Conservation (phyloP, 2,888 invertebrate species). For the Harpalus rubripes region DNA sequence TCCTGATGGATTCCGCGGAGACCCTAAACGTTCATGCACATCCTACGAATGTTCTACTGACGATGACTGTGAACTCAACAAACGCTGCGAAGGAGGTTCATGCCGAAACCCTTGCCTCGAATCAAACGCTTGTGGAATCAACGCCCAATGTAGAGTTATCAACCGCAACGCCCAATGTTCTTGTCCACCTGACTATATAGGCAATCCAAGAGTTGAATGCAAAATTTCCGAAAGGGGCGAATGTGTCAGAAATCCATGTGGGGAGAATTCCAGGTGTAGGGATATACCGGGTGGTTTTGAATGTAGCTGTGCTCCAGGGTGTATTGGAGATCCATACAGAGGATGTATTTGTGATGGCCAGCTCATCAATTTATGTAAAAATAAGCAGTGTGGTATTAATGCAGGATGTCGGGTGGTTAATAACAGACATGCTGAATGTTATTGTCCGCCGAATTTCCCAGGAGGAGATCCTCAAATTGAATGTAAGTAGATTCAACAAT, state of each 20-base stretch:
- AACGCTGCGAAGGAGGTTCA: slow-evolving; percentile 85
- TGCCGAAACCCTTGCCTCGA: slow-evolving; percentile 92
- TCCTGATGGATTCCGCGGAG: slow-evolving; percentile 91
- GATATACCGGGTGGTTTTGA: slow-evolving; percentile 87
- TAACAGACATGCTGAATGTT: slow-evolving; percentile 86
- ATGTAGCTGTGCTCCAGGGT: slow-evolving; percentile 89
- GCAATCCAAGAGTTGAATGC: slow-evolving; percentile 85
- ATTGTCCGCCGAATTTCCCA: slow-evolving; percentile 90
- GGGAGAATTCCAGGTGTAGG: slow-evolving; percentile 89
- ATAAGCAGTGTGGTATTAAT: slow-evolving; percentile 89
- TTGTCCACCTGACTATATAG: slow-evolving; percentile 87
- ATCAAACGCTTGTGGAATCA: slow-evolving; percentile 87
- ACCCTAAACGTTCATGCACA: slow-evolving; percentile 87
- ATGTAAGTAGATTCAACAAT: slow-evolving; percentile 82
- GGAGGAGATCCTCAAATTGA: slow-evolving; percentile 91
- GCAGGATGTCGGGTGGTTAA: slow-evolving; percentile 88
- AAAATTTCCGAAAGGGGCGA: slow-evolving; percentile 84
- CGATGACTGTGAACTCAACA: slow-evolving; percentile 88
- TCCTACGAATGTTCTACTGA: slow-evolving; percentile 88
- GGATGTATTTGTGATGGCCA: slow-evolving; percentile 88
- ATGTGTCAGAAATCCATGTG: slow-evolving; percentile 91
- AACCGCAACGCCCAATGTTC: slow-evolving; percentile 88
- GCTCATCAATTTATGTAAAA: slow-evolving; percentile 86
- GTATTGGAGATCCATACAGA: slow-evolving; percentile 89
- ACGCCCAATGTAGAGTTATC: slow-evolving; percentile 90